Evolutionary conservation across 2,113 vertebrate genomes (phyloP), one percentile per base, ranked within the genome.

Genomic region (Lates calcarifer): DNA sequence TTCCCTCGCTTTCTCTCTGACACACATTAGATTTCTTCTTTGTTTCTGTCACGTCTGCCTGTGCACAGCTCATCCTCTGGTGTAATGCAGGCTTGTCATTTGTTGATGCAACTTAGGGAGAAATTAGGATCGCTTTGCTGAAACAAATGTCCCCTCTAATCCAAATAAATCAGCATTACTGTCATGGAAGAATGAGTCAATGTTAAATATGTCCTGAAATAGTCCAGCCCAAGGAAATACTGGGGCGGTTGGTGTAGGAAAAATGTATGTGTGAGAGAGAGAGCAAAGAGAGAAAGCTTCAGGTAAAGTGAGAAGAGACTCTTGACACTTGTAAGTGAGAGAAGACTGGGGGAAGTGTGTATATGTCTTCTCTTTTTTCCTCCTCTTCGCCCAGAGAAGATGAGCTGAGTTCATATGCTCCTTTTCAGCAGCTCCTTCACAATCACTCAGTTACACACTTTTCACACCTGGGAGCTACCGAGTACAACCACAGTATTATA

Each of bases 381-480:
- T 29, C 70, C 28, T 64, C 26, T 35, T 77, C 4, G 4, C 28
- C 57, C 9, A 35, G 63, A 78, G 37, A 79, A 76, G 74, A 90
- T 84, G 78, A 74, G 80, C 56, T 37, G 45, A 68, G 73, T 81
- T 76, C 61, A 72, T 74, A 64, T 60, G 35, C 75, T 73, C 41
- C 41, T 64, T 78, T 76, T 77, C 62, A 83, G 66, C 62, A 76
- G 22, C 75, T 80, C 66, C 62, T 82, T 84, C 65, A 75, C 57
- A 80, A 84, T 77, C 84, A 79, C 66, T 82, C 75, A 76, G 56
- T 77, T 87, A 72, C 80, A 87, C 82, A 91, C 70, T 82, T 84
- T 74, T 80, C 69, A 84, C 81, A 90, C 83, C 87, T 84, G 81
- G 73, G 85, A 87, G 70, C 75, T 63, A 49, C 76, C 3, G 3